Conservation (phyloP, 2,113 vertebrate species). For the Psilopogon haemacephalus region DNA sequence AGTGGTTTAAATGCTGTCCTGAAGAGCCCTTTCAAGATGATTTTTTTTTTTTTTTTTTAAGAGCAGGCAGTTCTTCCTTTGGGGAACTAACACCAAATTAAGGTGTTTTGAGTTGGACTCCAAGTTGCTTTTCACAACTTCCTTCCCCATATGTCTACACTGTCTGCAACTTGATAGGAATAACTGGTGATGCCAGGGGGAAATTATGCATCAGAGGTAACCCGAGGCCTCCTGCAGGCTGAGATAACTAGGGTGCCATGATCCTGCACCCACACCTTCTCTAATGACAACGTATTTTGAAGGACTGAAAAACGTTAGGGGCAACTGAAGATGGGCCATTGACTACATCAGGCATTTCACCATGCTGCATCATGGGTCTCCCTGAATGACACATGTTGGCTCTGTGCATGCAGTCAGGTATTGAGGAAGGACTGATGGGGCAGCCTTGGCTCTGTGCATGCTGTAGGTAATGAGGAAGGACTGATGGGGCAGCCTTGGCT, state of each 20-base stretch:
- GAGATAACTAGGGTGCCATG: constrained; percentile 44
- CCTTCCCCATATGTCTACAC: constrained; percentile 41
- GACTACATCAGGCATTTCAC: background rate
- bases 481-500: background rate
- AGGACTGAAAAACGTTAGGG: background rate
- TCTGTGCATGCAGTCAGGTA: background rate
- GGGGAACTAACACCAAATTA: constrained; percentile 53
- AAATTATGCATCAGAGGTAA: constrained; percentile 45
- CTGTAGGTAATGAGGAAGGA: background rate
- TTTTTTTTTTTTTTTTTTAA: background rate
- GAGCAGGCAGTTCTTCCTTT: constrained; percentile 17
- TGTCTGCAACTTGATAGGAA: constrained; percentile 35
- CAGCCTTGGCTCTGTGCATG: background rate
- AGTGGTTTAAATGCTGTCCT: background rate
- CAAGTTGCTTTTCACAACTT: constrained; percentile 42
- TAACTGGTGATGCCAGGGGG: background rate
- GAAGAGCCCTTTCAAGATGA: background rate
- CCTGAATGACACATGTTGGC: background rate
- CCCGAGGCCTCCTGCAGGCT: background rate
- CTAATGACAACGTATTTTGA: background rate
- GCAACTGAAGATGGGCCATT: background rate
- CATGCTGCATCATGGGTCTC: background rate
- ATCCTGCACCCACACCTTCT: constrained; percentile 28
- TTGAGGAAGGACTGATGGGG: background rate
- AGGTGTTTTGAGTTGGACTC: constrained; percentile 41